These are phyloP conservation scores for Furcula furcula DNA, from an alignment of 2,888 invertebrate species.

Conservation along the genomic window DNA sequence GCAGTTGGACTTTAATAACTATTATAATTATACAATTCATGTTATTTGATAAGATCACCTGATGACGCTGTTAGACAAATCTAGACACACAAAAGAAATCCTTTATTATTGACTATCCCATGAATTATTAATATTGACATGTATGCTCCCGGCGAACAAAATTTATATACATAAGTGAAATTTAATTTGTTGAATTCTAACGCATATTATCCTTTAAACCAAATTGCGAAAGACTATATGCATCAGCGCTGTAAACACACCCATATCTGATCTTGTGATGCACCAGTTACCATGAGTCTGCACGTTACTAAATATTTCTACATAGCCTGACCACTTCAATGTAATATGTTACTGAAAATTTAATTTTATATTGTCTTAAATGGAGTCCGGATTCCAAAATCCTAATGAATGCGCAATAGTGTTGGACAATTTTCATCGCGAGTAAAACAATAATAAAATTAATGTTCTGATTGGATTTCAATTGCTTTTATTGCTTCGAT, in stretches of 20 bases:
- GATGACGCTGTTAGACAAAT: too few species aligned
- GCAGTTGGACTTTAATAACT: too few species aligned
- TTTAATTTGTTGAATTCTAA: too few species aligned
- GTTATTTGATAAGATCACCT: too few species aligned
- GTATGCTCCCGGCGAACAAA: too few species aligned
- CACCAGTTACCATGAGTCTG: slow-evolving; percentile 52
- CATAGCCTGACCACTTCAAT: slow-evolving; percentile 4
- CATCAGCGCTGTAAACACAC: slow-evolving; percentile 37
- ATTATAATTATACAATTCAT: too few species aligned
- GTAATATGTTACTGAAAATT: background rate
- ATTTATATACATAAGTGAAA: too few species aligned
- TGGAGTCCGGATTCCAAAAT: too few species aligned
- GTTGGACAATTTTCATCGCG: slow-evolving; percentile 13
- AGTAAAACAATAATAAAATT: slow-evolving; percentile 17
- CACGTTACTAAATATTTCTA: slow-evolving; percentile 12
- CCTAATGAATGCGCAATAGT: slow-evolving; percentile 7
- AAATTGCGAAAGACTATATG: slow-evolving; percentile 15
- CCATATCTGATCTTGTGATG: slow-evolving; percentile 63
- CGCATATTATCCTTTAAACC: too few species aligned
- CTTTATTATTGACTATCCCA: too few species aligned
- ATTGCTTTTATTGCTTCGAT: slow-evolving; percentile 4
- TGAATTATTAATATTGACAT: too few species aligned
- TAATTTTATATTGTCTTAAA: background rate
- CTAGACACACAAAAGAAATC: too few species aligned
- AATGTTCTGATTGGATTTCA: slow-evolving; percentile 5